These are phyloP conservation scores for Hyposmocoma kahamanoa DNA, from an alignment of 1,140 invertebrate species.

Conservation along the genomic window DNA sequence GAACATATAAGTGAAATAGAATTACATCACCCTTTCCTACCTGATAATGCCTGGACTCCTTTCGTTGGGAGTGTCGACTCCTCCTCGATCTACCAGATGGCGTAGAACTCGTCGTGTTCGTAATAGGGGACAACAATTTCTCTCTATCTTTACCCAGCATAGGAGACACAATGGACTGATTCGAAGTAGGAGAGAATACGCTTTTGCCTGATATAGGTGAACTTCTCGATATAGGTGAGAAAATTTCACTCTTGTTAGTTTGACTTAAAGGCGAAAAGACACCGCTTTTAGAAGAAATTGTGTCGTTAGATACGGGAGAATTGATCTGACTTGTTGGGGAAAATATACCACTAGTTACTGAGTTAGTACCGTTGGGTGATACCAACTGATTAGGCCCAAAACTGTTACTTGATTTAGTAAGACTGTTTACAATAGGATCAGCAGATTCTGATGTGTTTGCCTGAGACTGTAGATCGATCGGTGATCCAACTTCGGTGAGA, in stretches of 20 bases:
- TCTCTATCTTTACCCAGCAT: slow-evolving; percentile 66
- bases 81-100: slow-evolving; percentile 70
- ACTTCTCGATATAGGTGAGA: slow-evolving; percentile 65
- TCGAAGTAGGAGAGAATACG: slow-evolving; percentile 65
- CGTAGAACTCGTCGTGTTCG: slow-evolving; percentile 67
- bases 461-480: slow-evolving; percentile 56
- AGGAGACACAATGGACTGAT: slow-evolving; percentile 69
- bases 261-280: slow-evolving; percentile 70
- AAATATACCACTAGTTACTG: slow-evolving; percentile 72
- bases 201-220: slow-evolving; percentile 64
- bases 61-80: slow-evolving; percentile 73
- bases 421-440: slow-evolving; percentile 58
- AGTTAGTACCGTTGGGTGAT: slow-evolving; percentile 73
- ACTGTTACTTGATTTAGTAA: slow-evolving; percentile 51
- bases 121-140: slow-evolving; percentile 71
- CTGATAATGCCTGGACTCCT: slow-evolving; percentile 80
- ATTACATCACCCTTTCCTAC: slow-evolving; percentile 36
- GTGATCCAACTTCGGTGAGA: slow-evolving; percentile 50
- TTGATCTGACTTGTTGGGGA: slow-evolving; percentile 73
- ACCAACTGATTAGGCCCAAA: slow-evolving; percentile 68
- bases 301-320: slow-evolving; percentile 70
- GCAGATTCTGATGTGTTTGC: slow-evolving; percentile 57
- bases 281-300: slow-evolving; percentile 69
- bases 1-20: slow-evolving; percentile 12
- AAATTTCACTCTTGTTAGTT: slow-evolving; percentile 68